Percentiles rank a stretch among this genome's conserved stretches.
phyloP scores from a whole-genome alignment of 2,797 vertebrate genomes.

The Tragopan temminckii region DNA sequence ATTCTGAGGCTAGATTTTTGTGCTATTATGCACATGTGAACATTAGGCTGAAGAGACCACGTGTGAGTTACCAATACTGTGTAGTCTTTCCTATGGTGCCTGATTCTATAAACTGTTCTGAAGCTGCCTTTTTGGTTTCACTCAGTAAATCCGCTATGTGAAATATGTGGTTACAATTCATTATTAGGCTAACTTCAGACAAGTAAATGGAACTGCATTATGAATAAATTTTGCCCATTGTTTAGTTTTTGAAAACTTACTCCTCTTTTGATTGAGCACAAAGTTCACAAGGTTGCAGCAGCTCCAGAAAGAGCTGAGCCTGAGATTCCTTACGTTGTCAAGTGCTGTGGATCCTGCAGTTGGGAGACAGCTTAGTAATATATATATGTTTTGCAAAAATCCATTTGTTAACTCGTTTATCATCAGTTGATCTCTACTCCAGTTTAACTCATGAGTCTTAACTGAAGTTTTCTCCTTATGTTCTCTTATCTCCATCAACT shows the following conservation, averaged over 20 bases:
- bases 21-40: background rate
- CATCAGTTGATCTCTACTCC: background rate
- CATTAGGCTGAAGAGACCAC: background rate
- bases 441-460: background rate
- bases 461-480: constrained; percentile 16
- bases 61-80: background rate
- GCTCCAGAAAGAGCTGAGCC: background rate
- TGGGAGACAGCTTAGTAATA: constrained; percentile 23
- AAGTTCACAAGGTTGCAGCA: background rate
- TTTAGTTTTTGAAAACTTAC: constrained; percentile 13
- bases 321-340: background rate
- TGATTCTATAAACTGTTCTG: background rate
- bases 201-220: background rate
- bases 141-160: background rate
- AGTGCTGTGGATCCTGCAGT: background rate
- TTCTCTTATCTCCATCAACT: constrained; percentile 27
- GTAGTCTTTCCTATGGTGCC: background rate
- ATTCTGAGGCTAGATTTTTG: background rate
- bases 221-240: background rate
- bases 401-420: constrained; percentile 28
- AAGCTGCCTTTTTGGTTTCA: background rate
- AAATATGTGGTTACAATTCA: background rate
- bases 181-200: background rate
- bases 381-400: background rate
- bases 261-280: background rate